A percentile compares a stretch with the other conserved stretches of the same genome.
Conservation (phyloP, 1,140 invertebrate genomes). For the Nasonia longicornis region DNA sequence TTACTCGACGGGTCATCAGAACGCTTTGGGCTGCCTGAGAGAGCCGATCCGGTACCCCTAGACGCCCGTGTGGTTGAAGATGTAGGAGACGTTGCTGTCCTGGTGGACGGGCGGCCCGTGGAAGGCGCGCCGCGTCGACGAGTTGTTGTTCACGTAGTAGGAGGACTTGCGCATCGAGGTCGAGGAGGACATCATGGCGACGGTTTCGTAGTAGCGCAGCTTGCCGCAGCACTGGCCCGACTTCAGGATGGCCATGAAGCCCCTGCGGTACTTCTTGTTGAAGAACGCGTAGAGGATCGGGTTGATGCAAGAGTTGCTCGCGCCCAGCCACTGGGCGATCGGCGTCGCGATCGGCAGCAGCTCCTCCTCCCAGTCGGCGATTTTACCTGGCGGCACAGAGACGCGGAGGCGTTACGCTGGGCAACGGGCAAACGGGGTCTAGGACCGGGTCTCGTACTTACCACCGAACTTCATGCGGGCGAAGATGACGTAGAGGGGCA, state of each 20-base stretch:
- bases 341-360: constrained; percentile 86
- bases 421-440: no score
- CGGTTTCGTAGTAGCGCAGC: constrained; percentile 85
- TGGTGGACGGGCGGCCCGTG: constrained; percentile 74
- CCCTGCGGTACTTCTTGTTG: constrained; percentile 95
- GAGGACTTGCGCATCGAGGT: constrained; percentile 86
- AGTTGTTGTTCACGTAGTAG: constrained; percentile 79
- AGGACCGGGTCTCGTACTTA: background rate
- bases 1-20: background rate
- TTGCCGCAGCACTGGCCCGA: constrained; percentile 86
- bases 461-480: constrained; percentile 85
- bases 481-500: constrained; percentile 93
- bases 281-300: constrained; percentile 98
- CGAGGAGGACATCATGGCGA: constrained; percentile 84
- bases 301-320: constrained; percentile 97
- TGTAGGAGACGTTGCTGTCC: constrained; percentile 82
- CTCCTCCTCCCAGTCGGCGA: constrained; percentile 81
- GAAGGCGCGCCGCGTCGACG: constrained; percentile 68
- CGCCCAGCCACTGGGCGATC: constrained; percentile 95
- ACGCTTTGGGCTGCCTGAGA: constrained; percentile 1
- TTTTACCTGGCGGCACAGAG: constrained; percentile 60
- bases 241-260: constrained; percentile 90
- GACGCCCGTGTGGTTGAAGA: constrained; percentile 74
- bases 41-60: constrained; percentile 53
- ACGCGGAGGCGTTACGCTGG: background rate